Conservation (phyloP, 2,797 vertebrate species). For the Lepus townsendii region DNA sequence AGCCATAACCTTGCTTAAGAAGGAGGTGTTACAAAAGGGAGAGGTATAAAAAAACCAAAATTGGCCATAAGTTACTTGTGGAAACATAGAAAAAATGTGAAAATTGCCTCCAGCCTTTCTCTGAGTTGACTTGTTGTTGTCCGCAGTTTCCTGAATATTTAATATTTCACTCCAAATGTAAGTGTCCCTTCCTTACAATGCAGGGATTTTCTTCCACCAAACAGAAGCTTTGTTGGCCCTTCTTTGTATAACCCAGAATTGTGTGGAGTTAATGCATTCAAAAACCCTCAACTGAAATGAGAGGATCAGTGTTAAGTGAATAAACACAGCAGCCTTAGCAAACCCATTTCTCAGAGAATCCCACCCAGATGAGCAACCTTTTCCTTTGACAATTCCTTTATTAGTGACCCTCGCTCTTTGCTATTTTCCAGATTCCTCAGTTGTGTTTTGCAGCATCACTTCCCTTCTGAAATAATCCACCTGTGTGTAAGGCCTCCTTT, state of each 20-base stretch:
- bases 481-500: not conserved
- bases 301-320: not conserved
- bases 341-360: not conserved
- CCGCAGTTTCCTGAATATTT: not conserved
- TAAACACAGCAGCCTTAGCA: not conserved
- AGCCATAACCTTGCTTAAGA: not conserved
- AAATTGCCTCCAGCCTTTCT: not conserved
- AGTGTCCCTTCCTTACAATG: not conserved
- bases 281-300: not conserved
- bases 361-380: not conserved
- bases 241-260: not conserved
- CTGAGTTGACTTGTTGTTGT: not conserved
- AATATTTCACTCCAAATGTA: not conserved
- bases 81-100: not conserved
- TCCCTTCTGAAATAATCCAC: not conserved
- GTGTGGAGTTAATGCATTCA: not conserved
- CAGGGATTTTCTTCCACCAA: not conserved
- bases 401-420: not conserved
- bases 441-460: not conserved
- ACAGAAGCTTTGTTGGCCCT: not conserved
- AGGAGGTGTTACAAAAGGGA: not conserved
- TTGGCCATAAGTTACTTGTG: not conserved
- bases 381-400: not conserved
- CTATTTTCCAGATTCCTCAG: not conserved
- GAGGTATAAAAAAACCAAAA: not conserved